phyloP scores from a whole-genome alignment of 1,140 invertebrate genomes.

The Homarus americanus region DNA sequence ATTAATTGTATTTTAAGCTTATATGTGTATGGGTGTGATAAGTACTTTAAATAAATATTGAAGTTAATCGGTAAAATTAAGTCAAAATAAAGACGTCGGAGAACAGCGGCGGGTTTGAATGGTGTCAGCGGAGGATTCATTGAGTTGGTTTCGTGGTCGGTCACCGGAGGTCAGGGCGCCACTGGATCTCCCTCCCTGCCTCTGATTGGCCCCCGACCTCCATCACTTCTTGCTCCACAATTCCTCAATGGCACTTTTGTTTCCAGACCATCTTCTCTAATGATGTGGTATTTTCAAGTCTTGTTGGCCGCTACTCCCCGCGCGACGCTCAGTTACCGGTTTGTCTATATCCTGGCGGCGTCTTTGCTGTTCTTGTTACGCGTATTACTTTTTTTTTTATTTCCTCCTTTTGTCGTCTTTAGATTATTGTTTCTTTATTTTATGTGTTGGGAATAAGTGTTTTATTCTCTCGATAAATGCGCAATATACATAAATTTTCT shows the following conservation, averaged over 20 bases:
- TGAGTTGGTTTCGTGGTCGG: constrained; percentile 41
- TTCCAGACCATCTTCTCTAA: background rate
- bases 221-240: constrained; percentile 13
- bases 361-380: no score
- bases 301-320: no score
- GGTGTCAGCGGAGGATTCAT: constrained; percentile 39
- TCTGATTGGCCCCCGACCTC: background rate
- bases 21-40: background rate
- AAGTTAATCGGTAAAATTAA: background rate
- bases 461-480: no score
- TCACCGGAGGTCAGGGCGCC: constrained; percentile 34
- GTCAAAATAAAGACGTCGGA: background rate
- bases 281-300: constrained; percentile 2
- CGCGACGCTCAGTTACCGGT: no score
- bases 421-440: no score
- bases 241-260: background rate
- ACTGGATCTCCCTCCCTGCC: constrained; percentile 7
- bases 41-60: background rate
- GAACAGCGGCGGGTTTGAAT: constrained; percentile 19
- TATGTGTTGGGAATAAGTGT: no score
- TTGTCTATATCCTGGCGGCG: no score
- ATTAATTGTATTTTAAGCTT: background rate
- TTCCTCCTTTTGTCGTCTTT: no score
- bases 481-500: no score
- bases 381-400: no score